These are phyloP conservation scores for Cotesia typhae DNA, from an alignment of 1,140 invertebrate species.

Conservation along the genomic window DNA sequence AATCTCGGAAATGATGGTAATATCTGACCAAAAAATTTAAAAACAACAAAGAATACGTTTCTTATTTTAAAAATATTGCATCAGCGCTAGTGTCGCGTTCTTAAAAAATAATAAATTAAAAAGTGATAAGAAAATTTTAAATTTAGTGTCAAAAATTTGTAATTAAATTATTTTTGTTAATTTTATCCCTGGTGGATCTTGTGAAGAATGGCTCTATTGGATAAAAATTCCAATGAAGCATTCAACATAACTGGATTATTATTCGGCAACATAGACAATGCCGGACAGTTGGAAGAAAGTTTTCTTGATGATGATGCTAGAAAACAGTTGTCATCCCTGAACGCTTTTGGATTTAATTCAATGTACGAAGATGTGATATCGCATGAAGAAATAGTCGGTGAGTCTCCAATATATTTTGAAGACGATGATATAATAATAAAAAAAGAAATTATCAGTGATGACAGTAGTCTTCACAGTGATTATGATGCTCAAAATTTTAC, in stretches of 20 bases:
- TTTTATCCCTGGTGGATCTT: too few species aligned
- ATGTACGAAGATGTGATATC: constrained; percentile 83
- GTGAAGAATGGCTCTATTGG: too few species aligned
- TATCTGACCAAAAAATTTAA: too few species aligned
- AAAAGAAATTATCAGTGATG: constrained; percentile 48
- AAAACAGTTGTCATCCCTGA: constrained; percentile 78
- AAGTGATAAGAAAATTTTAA: too few species aligned
- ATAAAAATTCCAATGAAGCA: constrained; percentile 45
- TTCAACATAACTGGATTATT: constrained; percentile 88
- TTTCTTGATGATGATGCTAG: constrained; percentile 86
- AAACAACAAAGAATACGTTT: too few species aligned
- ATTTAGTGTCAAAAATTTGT: too few species aligned
- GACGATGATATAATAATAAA: constrained; percentile 51
- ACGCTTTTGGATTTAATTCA: constrained; percentile 79
- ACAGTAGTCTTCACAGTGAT: constrained; percentile 56
- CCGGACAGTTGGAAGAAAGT: constrained; percentile 88
- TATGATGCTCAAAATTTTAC: constrained; percentile 87
- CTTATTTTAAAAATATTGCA: too few species aligned
- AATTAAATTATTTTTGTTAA: too few species aligned
- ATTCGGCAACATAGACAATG: constrained; percentile 95
- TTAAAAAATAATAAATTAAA: too few species aligned
- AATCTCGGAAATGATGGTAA: too few species aligned
- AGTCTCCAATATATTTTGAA: constrained; percentile 53
- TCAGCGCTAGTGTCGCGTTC: too few species aligned
- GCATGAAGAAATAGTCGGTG: constrained; percentile 57